Conservation (phyloP, 2,113 vertebrate species). For the Phycodurus eques region DNA sequence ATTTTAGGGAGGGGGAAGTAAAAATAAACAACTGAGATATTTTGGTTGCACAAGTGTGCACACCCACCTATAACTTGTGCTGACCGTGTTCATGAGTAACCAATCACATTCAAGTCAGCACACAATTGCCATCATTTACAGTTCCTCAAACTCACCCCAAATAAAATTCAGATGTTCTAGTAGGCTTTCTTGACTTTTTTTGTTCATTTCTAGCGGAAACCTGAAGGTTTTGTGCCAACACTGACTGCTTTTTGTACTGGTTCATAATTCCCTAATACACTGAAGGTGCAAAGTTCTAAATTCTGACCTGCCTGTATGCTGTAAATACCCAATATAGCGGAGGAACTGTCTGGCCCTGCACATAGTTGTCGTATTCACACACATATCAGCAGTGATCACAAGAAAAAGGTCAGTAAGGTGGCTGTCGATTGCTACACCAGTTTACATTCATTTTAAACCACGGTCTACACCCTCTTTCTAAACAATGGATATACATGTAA, state of each 20-base stretch:
- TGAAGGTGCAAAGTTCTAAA: not conserved
- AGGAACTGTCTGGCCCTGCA: conserved; percentile 9
- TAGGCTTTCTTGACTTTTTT: not conserved
- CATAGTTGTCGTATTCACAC: conserved; percentile 5
- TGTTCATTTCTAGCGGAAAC: not conserved
- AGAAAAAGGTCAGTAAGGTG: conserved; percentile 32
- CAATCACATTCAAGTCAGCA: too few species aligned
- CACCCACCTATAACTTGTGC: too few species aligned
- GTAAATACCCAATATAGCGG: not conserved
- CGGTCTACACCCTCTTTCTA: conserved; percentile 22
- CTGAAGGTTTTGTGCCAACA: not conserved
- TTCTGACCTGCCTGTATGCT: too few species aligned
- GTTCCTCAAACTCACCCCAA: too few species aligned
- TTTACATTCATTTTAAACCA: conserved; percentile 20
- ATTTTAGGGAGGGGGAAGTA: too few species aligned
- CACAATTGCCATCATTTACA: too few species aligned
- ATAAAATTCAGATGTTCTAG: too few species aligned
- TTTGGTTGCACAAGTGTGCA: too few species aligned
- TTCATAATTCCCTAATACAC: not conserved
- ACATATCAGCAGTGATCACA: not conserved
- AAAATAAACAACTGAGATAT: too few species aligned
- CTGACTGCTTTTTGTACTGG: not conserved
- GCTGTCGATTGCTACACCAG: not conserved
- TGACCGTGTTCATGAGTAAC: too few species aligned
- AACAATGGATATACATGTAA: conserved; percentile 45